phyloP scores from a whole-genome alignment of 2,113 vertebrate species.

The Ahaetulla prasina region DNA sequence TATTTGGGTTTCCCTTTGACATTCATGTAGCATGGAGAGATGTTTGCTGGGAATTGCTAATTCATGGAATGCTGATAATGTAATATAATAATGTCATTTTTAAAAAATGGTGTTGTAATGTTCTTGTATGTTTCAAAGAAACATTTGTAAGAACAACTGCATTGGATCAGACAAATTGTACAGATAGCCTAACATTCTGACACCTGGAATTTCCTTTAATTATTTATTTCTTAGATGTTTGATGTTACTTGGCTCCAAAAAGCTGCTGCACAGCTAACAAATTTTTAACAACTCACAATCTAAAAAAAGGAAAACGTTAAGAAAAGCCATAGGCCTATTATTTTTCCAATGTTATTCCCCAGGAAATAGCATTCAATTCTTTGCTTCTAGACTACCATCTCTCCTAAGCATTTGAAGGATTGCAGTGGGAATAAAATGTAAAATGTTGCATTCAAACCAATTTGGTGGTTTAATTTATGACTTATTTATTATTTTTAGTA shows the following conservation, averaged over 20 bases:
- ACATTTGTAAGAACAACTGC: background rate
- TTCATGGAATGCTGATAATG: background rate
- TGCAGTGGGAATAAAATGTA: background rate
- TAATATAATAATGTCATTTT: background rate
- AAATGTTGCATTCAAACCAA: background rate
- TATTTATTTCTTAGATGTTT: background rate
- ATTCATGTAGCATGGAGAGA: background rate
- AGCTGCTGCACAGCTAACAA: background rate
- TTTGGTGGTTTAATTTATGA: background rate
- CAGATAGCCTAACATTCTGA: background rate
- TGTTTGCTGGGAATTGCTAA: conserved; percentile 17
- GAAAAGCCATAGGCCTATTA: background rate
- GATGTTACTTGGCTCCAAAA: background rate
- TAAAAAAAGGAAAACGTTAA: background rate
- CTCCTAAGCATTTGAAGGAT: background rate
- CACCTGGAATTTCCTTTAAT: background rate
- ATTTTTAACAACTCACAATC: background rate
- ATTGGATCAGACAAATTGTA: background rate
- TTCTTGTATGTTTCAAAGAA: background rate
- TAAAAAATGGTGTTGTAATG: background rate
- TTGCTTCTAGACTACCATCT: background rate
- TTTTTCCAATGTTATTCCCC: background rate
- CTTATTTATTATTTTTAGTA: background rate
- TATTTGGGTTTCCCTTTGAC: background rate
- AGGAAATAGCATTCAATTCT: background rate